Evolutionary conservation across 2,888 invertebrate genomes (phyloP).

Genomic region (Lithodes maja): DNA sequence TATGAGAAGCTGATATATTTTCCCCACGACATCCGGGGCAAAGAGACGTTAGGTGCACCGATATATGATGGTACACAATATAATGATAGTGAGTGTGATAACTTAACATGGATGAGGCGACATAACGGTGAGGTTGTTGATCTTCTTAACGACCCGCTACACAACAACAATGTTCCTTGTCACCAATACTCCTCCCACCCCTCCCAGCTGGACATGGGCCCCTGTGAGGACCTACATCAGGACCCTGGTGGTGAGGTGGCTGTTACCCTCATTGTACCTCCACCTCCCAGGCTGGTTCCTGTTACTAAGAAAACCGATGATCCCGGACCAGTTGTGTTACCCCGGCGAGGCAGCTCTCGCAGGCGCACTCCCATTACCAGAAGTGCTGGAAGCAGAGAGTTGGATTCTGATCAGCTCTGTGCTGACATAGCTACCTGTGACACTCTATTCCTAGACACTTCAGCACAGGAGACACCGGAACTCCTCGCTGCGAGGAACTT

Average conservation of each 20-base stretch:
- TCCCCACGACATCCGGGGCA: constrained; percentile 15
- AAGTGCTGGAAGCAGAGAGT: constrained; percentile 1
- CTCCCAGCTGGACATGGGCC: constrained; percentile 52
- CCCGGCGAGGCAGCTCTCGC: not conserved
- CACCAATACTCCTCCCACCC: constrained; percentile 51
- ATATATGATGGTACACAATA: constrained; percentile 15
- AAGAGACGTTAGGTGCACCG: not conserved
- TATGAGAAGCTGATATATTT: constrained; percentile 29
- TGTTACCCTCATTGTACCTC: constrained; percentile 39
- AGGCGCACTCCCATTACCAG: not conserved
- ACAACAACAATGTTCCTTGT: constrained; percentile 26
- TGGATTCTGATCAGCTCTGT: constrained; percentile 56
- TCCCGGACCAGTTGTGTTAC: not conserved
- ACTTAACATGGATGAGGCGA: constrained; percentile 35
- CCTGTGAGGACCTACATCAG: constrained; percentile 50
- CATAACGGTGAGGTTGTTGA: constrained; percentile 33
- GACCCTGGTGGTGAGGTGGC: constrained; percentile 48
- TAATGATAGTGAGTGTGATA: constrained; percentile 34
- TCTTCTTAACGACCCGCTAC: constrained; percentile 31
- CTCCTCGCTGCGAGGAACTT: constrained; percentile 66
- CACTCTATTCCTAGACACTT: constrained; percentile 67
- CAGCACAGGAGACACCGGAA: constrained; percentile 67
- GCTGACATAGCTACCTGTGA: constrained; percentile 68
- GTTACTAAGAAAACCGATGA: not conserved
- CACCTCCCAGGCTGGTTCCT: constrained; percentile 3